phyloP scores from a whole-genome alignment of 2,113 vertebrate genomes.

The Psittacara wagleri region DNA sequence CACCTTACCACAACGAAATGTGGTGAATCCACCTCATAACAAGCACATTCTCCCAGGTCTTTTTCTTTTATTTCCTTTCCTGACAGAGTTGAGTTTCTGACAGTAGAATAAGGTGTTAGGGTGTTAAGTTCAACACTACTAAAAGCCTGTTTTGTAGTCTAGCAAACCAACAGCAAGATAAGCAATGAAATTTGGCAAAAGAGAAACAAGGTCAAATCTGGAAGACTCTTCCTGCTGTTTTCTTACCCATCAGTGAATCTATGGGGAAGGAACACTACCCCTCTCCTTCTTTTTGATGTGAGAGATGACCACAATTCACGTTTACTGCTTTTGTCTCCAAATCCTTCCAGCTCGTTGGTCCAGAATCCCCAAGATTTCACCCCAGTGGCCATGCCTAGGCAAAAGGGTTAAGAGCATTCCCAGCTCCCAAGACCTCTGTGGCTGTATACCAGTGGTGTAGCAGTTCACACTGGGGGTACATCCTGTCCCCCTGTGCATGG shows the following conservation, averaged over 20 bases:
- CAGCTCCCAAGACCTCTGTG: background rate
- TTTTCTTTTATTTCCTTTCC: background rate
- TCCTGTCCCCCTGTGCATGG: accelerated
- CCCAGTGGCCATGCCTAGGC: background rate
- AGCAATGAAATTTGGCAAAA: background rate
- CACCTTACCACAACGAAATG: background rate
- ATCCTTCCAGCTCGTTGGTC: background rate
- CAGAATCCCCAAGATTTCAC: background rate
- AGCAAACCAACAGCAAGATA: background rate
- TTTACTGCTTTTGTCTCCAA: background rate
- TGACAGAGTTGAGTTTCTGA: background rate
- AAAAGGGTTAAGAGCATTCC: background rate
- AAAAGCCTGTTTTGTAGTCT: background rate
- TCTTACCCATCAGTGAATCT: background rate
- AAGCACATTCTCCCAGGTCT: background rate
- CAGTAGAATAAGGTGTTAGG: background rate
- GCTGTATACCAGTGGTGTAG: accelerated
- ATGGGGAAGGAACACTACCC: background rate
- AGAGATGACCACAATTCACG: background rate
- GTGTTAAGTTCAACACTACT: background rate
- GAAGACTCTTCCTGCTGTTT: background rate
- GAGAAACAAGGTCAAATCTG: background rate
- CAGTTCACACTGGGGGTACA: background rate
- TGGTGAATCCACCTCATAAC: background rate
- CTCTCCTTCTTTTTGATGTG: background rate